These are phyloP conservation scores for Liodrosophila aerea DNA, from an alignment of 2,888 invertebrate genomes.

Conservation along the genomic window DNA sequence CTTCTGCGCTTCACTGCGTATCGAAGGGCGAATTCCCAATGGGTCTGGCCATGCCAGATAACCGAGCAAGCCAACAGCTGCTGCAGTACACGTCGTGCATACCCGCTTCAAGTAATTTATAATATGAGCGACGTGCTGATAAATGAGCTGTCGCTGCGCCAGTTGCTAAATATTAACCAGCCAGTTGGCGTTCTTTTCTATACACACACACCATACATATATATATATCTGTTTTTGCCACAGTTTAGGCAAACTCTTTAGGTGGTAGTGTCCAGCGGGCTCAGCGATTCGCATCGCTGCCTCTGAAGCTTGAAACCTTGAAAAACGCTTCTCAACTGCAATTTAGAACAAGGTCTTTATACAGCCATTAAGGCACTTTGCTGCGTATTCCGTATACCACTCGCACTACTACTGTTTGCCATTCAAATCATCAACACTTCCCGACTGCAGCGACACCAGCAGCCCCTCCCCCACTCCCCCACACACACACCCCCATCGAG, in stretches of 20 bases:
- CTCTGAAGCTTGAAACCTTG: constrained; percentile 27
- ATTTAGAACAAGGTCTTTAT: constrained; percentile 61
- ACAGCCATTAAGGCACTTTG: constrained; percentile 59
- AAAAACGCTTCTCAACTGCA: constrained; percentile 30
- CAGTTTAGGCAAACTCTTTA: background rate
- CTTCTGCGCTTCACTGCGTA: constrained; percentile 45
- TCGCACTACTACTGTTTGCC: constrained; percentile 32
- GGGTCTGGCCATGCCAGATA: constrained; percentile 44
- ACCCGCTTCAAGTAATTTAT: constrained; percentile 54
- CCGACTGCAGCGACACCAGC: constrained; percentile 40
- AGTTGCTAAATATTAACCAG: constrained; percentile 56
- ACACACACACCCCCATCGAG: constrained; percentile 17
- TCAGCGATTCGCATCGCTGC: constrained; percentile 40
- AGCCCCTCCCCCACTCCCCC: background rate
- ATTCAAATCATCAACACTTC: constrained; percentile 73
- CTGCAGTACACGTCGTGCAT: constrained; percentile 48
- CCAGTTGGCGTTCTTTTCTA: constrained; percentile 30
- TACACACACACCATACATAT: too few species aligned
- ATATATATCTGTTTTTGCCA: constrained; percentile 21
- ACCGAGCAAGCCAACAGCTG: constrained; percentile 38
- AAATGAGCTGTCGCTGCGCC: constrained; percentile 57
- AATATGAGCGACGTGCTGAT: constrained; percentile 55
- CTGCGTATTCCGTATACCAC: constrained; percentile 34
- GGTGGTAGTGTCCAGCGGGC: background rate
- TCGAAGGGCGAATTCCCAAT: constrained; percentile 45